A percentile compares a stretch with the other conserved stretches of the same genome.
Evolutionary conservation across 2,113 vertebrate genomes (phyloP).

Genomic region (Hylia prasina): DNA sequence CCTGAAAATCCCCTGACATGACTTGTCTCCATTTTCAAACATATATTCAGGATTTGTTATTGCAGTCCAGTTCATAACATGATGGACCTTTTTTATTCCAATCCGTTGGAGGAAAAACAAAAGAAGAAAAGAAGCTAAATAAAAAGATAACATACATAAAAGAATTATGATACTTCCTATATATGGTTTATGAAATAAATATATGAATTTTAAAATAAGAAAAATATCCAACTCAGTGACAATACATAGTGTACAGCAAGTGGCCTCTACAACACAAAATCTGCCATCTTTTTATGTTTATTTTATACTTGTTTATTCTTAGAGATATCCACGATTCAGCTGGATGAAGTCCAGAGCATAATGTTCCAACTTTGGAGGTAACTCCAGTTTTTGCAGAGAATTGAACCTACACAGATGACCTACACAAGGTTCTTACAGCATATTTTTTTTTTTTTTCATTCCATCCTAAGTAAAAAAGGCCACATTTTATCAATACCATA

Average conservation of each 20-base stretch:
- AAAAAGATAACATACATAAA: not conserved
- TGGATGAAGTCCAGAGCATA: not conserved
- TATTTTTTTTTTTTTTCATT: not conserved
- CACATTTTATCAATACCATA: not conserved
- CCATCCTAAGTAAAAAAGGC: not conserved
- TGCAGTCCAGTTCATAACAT: not conserved
- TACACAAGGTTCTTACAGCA: not conserved
- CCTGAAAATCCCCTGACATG: not conserved
- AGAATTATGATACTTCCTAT: not conserved
- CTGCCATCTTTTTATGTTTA: not conserved
- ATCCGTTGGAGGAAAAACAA: not conserved
- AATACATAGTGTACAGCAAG: not conserved
- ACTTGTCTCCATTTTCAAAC: not conserved
- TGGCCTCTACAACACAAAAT: not conserved
- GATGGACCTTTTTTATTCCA: not conserved
- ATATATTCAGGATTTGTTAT: not conserved
- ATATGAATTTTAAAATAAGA: not conserved
- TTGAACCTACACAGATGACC: not conserved
- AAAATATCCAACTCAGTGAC: not conserved
- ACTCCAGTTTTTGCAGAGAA: not conserved
- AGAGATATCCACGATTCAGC: not conserved
- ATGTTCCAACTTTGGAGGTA: not conserved
- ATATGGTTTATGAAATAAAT: not conserved
- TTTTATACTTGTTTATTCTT: not conserved
- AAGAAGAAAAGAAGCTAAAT: not conserved